These are phyloP conservation scores for Phaethornis superciliosus DNA, from an alignment of 2,113 vertebrate genomes.

Conservation along the genomic window DNA sequence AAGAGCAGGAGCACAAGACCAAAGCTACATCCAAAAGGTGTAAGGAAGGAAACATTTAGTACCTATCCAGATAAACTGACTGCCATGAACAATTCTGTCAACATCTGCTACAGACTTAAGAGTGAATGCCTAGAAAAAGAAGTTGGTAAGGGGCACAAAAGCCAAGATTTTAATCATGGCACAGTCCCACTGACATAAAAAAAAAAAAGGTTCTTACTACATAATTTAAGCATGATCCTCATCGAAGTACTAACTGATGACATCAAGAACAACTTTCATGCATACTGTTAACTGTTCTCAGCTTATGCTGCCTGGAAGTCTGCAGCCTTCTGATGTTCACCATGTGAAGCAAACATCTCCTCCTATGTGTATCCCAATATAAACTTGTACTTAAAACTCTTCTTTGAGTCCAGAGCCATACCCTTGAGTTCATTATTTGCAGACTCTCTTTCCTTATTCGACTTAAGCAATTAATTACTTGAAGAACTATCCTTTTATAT, in stretches of 20 bases:
- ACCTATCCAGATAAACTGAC: background rate
- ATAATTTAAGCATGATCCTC: background rate
- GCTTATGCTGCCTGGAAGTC: background rate
- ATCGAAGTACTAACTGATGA: background rate
- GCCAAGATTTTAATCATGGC: background rate
- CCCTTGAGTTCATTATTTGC: background rate
- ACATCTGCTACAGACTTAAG: background rate
- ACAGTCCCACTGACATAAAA: background rate
- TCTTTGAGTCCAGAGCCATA: background rate
- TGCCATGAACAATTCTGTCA: background rate
- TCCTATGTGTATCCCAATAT: fast-evolving
- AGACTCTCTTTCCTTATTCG: background rate
- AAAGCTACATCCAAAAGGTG: background rate
- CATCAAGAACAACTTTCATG: background rate
- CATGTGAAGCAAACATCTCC: background rate
- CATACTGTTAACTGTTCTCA: background rate
- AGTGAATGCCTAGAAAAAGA: background rate
- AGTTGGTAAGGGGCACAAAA: background rate
- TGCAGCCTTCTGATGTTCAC: background rate
- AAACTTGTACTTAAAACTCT: background rate
- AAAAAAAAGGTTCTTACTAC: background rate
- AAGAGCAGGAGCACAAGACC: background rate
- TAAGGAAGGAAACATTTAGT: background rate
- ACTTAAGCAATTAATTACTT: background rate
- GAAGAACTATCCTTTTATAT: background rate